Percentiles rank a stretch among this genome's conserved stretches.
Conservation (phyloP, 2,888 invertebrate genomes). For the Auanema freiburgensis region DNA sequence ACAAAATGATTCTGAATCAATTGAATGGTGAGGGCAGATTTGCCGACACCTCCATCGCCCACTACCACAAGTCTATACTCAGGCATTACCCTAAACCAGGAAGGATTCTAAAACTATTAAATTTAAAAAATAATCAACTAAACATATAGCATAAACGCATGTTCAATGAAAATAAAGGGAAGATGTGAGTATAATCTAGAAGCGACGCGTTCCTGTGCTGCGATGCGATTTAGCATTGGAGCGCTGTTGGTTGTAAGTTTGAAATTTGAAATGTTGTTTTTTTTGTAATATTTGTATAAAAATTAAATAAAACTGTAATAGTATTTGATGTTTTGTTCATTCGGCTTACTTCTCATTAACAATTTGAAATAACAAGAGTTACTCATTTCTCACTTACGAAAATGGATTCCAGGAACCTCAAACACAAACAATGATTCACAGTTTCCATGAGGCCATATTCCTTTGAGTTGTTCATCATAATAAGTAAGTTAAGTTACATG, state of each 20-base stretch:
- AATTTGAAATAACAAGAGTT: neutral
- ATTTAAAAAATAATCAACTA: no score
- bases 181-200: no score
- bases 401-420: neutral
- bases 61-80: conserved; percentile 83
- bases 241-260: no score
- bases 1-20: conserved; percentile 79
- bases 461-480: neutral
- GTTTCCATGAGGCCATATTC: neutral
- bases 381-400: neutral
- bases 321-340: no score
- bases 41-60: conserved; percentile 91
- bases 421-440: neutral
- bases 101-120: neutral
- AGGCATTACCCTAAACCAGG: conserved; percentile 33
- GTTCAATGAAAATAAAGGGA: no score
- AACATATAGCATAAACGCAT: no score
- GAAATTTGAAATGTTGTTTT: no score
- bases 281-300: no score
- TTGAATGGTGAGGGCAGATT: conserved; percentile 89
- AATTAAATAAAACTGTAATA: no score
- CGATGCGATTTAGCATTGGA: no score
- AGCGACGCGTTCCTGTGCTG: no score
- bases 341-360: no score
- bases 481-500: neutral